Evolutionary conservation across 1,140 invertebrate species (phyloP).

Genomic region (Leptonema lineaticorne): DNA sequence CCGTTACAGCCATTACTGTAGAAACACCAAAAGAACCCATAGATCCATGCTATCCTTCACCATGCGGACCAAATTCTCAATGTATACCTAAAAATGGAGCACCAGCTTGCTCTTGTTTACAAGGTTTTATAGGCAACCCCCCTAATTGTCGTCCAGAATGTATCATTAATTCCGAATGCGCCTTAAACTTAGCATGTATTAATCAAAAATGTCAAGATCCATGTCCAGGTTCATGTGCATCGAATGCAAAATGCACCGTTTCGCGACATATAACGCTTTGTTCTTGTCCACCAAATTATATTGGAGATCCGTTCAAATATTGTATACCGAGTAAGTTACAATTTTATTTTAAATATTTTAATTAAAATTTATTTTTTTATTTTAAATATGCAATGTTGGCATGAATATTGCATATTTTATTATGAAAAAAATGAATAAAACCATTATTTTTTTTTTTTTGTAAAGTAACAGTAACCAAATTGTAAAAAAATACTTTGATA

Average conservation of each 20-base stretch:
- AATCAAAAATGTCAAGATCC: slow-evolving; percentile 65
- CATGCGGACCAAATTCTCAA: slow-evolving; percentile 66
- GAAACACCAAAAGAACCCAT: slow-evolving; percentile 49
- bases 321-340: slow-evolving; percentile 49
- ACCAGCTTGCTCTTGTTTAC: slow-evolving; percentile 63
- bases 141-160: slow-evolving; percentile 69
- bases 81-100: slow-evolving; percentile 61
- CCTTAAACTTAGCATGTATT: slow-evolving; percentile 62
- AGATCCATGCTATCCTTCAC: slow-evolving; percentile 63
- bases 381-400: slow-evolving; percentile 34
- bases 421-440: too few species aligned
- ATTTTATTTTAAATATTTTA: too few species aligned
- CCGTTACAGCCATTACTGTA: slow-evolving; percentile 43
- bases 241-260: slow-evolving; percentile 61
- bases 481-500: too few species aligned
- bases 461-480: too few species aligned
- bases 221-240: slow-evolving; percentile 62
- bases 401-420: slow-evolving; percentile 42
- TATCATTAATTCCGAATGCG: slow-evolving; percentile 64
- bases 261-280: slow-evolving; percentile 65
- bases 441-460: too few species aligned
- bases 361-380: too few species aligned
- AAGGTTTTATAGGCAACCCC: slow-evolving; percentile 60
- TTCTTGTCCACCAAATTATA: slow-evolving; percentile 59
- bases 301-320: slow-evolving; percentile 63